Base-by-base conservation (phyloP, 2,888 invertebrate species). In the Cheilosia vulpina region DNA sequence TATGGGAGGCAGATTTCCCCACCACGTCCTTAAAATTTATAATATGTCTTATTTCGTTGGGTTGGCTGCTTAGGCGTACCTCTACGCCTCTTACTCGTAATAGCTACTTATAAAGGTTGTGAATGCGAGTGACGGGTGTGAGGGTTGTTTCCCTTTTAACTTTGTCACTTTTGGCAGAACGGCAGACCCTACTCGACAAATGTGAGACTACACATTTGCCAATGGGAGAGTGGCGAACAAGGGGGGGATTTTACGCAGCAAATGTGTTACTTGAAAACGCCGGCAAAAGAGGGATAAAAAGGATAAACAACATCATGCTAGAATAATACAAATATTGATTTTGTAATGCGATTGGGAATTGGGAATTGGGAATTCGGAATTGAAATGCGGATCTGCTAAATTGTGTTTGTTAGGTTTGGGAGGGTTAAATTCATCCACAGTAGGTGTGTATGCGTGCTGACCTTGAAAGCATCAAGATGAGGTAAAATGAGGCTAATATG, bases 301-400 rank as follows among this genome's bases (percentile, higher is more conserved):
- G 68, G 53, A 65, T 75, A 69, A 75, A 75, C 73, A 63, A 79
- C 69, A 75, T 66, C 41, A 43, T 34, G 63, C 76, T 73, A 45
- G 77, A 65, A 78, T 75, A 84, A 84, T 75, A 80, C 47, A 84
- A 84, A 84, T 84, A 84, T 84, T 80, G 84, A 84, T 80, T 84
- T 84, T 84, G 84, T 76, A 79, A 84, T 84, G 65, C 55, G 79
- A 71, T 79, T 84, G 84, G 75, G 75, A 80, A 76, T 79, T 84
- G 84, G 75, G 75, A 80, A 76, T 76, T 80, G 84, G 80, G 69
- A 80, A 80, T 71, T 75, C 57, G 38, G 63, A 83, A 83, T 83
- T 78, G 66, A 78, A 82, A 78, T 73, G 68, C 66, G 68, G 68
- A 57, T 83, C 73, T 73, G 21, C n/a, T 68, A 68, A 76, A 68